Percentiles rank a stretch among this genome's conserved stretches.
Conservation (phyloP, 2,797 vertebrate genomes). For the Stomatorhinus walkeri region DNA sequence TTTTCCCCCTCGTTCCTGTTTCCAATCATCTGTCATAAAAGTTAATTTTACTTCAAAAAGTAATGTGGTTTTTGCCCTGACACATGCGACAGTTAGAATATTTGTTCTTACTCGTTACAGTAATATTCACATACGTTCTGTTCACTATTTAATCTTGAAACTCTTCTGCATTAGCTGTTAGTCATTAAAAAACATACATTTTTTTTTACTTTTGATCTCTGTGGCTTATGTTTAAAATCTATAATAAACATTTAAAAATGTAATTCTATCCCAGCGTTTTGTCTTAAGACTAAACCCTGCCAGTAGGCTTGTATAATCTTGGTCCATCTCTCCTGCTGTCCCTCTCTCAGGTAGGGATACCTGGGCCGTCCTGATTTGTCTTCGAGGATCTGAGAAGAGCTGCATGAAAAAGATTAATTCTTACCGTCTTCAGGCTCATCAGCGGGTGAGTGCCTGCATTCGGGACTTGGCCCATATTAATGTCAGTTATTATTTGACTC, state of each 20-base stretch:
- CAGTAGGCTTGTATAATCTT: not conserved
- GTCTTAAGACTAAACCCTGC: not conserved
- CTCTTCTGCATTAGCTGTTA: not conserved
- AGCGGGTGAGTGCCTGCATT: slow-evolving; percentile 63
- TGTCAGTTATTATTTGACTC: not conserved
- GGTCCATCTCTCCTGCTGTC: not conserved
- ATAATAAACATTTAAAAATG: not conserved
- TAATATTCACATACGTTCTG: not conserved
- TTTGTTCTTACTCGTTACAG: not conserved
- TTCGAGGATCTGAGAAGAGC: slow-evolving; percentile 56
- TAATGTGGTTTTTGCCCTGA: not conserved
- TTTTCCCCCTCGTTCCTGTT: not conserved
- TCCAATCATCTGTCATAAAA: not conserved
- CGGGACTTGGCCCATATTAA: not conserved
- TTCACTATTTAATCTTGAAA: not conserved
- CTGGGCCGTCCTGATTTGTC: slow-evolving; percentile 79
- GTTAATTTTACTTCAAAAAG: not conserved
- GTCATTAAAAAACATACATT: not conserved
- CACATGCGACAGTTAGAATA: not conserved
- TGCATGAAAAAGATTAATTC: slow-evolving; percentile 67
- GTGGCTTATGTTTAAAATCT: not conserved
- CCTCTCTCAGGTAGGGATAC: slow-evolving; percentile 42
- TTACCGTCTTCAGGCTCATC: slow-evolving; percentile 57
- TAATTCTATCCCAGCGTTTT: not conserved
- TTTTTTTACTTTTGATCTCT: not conserved